phyloP scores from a whole-genome alignment of 2,888 invertebrate species.

The Xanthia icteritia region DNA sequence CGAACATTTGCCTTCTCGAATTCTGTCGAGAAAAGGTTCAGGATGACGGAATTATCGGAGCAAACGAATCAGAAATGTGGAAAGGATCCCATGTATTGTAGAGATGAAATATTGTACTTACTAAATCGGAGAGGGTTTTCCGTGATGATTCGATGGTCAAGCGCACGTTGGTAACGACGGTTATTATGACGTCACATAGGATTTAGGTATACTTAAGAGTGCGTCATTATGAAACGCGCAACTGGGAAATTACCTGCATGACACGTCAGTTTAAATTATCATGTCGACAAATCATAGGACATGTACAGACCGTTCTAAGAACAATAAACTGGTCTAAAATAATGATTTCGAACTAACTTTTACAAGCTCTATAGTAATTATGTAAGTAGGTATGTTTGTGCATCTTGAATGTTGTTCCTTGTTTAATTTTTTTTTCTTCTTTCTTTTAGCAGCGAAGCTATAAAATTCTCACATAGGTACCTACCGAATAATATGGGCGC shows the following conservation, averaged over 20 bases:
- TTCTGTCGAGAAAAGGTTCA: slow-evolving; percentile 18
- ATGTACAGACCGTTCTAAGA: no score
- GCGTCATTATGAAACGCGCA: slow-evolving; percentile 10
- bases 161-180: not conserved
- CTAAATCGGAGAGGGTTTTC: slow-evolving; percentile 1
- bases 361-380: not conserved
- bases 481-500: not conserved
- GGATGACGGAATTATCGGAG: slow-evolving; percentile 24
- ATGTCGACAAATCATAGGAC: not conserved
- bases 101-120: not conserved
- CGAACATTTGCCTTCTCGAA: slow-evolving; percentile 31
- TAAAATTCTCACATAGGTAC: not conserved
- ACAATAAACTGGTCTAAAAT: not conserved
- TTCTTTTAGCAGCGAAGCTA: not conserved
- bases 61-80: slow-evolving; percentile 30
- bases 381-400: not conserved
- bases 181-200: not conserved
- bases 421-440: no score
- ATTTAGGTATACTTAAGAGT: slow-evolving; percentile 1
- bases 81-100: not conserved
- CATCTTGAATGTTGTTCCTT: not conserved
- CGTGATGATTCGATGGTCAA: not conserved
- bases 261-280: not conserved
- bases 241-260: slow-evolving; percentile 3
- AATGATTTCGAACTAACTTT: not conserved